Evolutionary conservation across 2,797 vertebrate genomes (phyloP).

Genomic region (Masticophis lateralis): DNA sequence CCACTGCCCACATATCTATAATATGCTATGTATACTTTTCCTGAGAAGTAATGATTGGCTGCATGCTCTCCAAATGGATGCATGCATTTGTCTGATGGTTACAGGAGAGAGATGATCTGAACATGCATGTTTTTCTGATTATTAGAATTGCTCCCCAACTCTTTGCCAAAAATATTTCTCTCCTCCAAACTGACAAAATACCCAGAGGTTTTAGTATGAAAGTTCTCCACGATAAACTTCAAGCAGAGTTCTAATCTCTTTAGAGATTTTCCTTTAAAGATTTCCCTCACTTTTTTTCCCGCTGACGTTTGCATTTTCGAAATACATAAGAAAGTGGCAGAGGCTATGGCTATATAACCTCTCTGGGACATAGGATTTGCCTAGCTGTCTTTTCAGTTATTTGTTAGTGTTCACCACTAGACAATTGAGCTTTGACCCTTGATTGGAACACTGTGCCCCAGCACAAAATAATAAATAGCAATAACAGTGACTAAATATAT

Average conservation of each 20-base stretch:
- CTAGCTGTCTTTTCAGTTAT: constrained; percentile 35
- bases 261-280: constrained; percentile 13
- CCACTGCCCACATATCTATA: not conserved
- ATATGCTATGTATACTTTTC: not conserved
- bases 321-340: constrained; percentile 4
- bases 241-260: constrained; percentile 16
- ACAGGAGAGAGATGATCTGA: not conserved
- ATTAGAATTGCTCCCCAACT: not conserved
- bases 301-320: constrained; percentile 34
- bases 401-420: constrained; percentile 9
- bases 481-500: constrained; percentile 34
- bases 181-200: not conserved
- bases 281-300: not conserved
- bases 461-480: constrained; percentile 31
- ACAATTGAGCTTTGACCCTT: constrained; percentile 40
- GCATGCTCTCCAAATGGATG: not conserved
- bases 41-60: not conserved
- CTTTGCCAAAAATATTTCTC: not conserved
- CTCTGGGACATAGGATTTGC: constrained; percentile 13
- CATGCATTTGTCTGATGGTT: not conserved
- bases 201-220: not conserved
- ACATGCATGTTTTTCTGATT: not conserved
- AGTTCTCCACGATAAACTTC: not conserved
- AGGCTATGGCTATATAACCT: constrained; percentile 28
- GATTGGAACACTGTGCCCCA: constrained; percentile 20